phyloP scores from a whole-genome alignment of 2,113 vertebrate genomes.

The Silurus asotus region DNA sequence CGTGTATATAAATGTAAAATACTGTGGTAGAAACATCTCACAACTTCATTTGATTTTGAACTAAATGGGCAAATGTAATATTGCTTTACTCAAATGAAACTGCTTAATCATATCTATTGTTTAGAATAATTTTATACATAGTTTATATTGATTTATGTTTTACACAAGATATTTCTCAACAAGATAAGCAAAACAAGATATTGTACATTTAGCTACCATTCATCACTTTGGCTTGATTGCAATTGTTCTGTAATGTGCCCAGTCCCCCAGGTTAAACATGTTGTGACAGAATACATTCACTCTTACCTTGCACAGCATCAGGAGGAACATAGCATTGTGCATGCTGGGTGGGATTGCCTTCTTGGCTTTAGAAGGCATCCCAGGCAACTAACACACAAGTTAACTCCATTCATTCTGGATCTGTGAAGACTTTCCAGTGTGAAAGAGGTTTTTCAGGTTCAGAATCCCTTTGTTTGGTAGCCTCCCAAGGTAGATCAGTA shows the following conservation, averaged over 20 bases:
- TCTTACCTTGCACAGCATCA: constrained; percentile 95
- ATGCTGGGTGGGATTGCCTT: constrained; percentile 79
- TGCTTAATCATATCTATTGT: background rate
- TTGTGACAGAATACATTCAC: constrained; percentile 53
- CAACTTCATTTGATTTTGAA: background rate
- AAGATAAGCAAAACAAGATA: background rate
- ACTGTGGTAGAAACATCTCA: background rate
- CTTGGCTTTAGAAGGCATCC: constrained; percentile 72
- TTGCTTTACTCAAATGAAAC: background rate
- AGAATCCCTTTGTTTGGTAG: constrained; percentile 63
- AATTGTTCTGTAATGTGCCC: background rate
- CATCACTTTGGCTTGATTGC: background rate
- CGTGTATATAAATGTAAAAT: background rate
- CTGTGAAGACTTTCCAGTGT: constrained; percentile 66
- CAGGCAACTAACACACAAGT: constrained; percentile 67
- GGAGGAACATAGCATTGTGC: constrained; percentile 84
- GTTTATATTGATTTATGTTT: background rate
- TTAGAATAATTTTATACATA: background rate
- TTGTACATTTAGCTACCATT: constrained; percentile 2
- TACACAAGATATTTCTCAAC: background rate
- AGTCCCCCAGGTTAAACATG: background rate
- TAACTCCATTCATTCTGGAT: constrained; percentile 70
- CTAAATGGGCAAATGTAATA: background rate
- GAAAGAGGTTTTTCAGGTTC: constrained; percentile 57
- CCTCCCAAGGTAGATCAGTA: constrained; percentile 69